Evolutionary conservation across 2,113 vertebrate species (phyloP), one percentile per base, ranked within the genome.

Genomic region (Leuciscus idus): DNA sequence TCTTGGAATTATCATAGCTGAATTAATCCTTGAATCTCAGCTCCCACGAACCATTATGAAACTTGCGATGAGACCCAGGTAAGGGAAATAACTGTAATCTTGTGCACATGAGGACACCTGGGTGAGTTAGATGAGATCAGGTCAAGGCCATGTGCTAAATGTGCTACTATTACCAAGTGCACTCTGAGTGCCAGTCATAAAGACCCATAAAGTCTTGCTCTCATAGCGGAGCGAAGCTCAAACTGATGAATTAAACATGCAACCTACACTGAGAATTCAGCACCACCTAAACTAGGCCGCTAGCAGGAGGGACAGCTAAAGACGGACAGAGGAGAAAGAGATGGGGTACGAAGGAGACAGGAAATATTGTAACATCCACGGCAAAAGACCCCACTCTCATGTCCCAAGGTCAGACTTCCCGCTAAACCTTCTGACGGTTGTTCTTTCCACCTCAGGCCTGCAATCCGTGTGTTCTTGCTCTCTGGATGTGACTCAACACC

Each of bases 201-300:
- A 26, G 85, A 78, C 82, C 43, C 68, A 81, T 33, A 73, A 87
- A 64, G 79, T 66, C 85, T 85, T 74, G 64, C 83, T 87, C 79
- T 74, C 26, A 52, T 39, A 21, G 46, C 80, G 59, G 74, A 74
- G 80, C 33, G 30, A 72, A 62, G 48, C 70, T 86, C 57, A 64
- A 61, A 30, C 84, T 85, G 59, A 85, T 88, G 75, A 81, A 89
- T 84, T 84, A 85, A 89, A 87, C 86, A 87, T 86, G 81, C 81
- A 81, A 46, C 74, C 64, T 68, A 46, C 50, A 86, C 64, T 46
- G 62, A 83, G 30, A 84, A 55, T 43, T 61, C 43, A 81, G 78
- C 79, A 81, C 62, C 30, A 46, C 74, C 62, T 84, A 84, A 86
- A 88, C 83, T 86, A 88, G 84, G 76, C 46, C 39, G 62, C 62